Evolutionary conservation across 2,113 vertebrate species (phyloP), one percentile per base, ranked within the genome.

Genomic region (Oxygymnocypris stewartii): DNA sequence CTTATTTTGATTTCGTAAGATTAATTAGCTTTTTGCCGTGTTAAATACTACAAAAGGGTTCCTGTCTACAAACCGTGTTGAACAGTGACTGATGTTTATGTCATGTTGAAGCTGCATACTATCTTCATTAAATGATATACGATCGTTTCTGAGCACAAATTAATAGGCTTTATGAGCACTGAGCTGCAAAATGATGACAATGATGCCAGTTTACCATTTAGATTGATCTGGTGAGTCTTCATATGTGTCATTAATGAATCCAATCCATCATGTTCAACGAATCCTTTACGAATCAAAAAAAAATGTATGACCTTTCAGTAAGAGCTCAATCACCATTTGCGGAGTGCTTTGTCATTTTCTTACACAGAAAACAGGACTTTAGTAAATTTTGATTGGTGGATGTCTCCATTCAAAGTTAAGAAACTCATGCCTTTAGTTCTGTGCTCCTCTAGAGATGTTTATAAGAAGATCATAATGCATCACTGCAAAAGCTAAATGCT

Each of bases 191-290:
- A 75, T 31, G 75, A 73, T 87, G 74, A 85, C 18, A 61, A 37
- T 57, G 47, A 74, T 74, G 63, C 25, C 74, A 74, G 76, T 69
- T 83, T 85, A 31, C 44, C 73, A 85, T 65, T 85, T 74, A 71
- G 49, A 85, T 82, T 85, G 42, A 89, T 90, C 79, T 59, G 84
- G 74, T 85, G 42, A 57, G 83, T 87, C 71, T 84, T 87, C 44
- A 81, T 35, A 67, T 49, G 84, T 86, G 76, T 63, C 76, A 85
- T 83, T 89, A 89, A 89, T 89, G 63, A 85, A 87, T 79, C 54
- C 31, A 85, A 89, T 87, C 65, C 54, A 75, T 87, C 78, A 85
- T 63, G 35, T 78, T 87, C 73, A 75, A 74, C 40, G 51, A 89
- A 87, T 87, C 79, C 69, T 79, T 59, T 47, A 44, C 47, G 40